A percentile compares a stretch with the other conserved stretches of the same genome.
Evolutionary conservation across 2,797 vertebrate genomes (phyloP).

Genomic region (Oceanodroma leucorhoa): DNA sequence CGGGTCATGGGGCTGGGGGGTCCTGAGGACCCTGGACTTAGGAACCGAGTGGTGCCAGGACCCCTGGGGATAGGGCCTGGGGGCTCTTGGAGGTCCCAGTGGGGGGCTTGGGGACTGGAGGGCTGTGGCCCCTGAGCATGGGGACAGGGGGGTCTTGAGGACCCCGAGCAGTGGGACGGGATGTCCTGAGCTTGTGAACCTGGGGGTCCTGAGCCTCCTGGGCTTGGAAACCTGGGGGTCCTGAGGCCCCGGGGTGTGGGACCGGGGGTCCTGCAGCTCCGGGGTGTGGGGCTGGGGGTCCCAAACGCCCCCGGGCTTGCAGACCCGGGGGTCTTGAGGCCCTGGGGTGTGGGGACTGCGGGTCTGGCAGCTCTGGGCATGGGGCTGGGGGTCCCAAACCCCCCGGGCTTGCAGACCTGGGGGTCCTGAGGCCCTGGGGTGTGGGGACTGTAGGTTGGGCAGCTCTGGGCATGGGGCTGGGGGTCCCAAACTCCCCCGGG

Average conservation of each 20-base stretch:
- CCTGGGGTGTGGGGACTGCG: neutral
- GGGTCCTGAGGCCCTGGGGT: too few relatives aligned
- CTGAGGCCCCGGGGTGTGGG: too few relatives aligned
- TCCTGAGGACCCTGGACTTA: neutral
- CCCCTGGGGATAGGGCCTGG: neutral
- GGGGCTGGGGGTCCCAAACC: neutral
- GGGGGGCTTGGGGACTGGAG: neutral
- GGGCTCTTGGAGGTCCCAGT: neutral
- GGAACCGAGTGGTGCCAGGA: too few relatives aligned
- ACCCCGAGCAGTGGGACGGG: neutral
- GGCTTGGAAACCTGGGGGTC: neutral
- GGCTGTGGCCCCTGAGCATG: neutral
- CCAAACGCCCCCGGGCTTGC: too few relatives aligned
- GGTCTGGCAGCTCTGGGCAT: too few relatives aligned
- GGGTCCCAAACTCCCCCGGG: neutral
- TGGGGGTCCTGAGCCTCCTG: neutral
- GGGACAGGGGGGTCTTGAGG: neutral
- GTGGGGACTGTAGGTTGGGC: too few relatives aligned
- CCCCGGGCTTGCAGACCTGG: too few relatives aligned
- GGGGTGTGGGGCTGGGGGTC: too few relatives aligned
- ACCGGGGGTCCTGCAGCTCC: too few relatives aligned
- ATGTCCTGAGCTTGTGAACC: neutral
- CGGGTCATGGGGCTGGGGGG: rapidly evolving
- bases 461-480: neutral
- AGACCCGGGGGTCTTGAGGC: neutral